phyloP scores from a whole-genome alignment of 1,140 invertebrate species.

The Drosophila arawakana region DNA sequence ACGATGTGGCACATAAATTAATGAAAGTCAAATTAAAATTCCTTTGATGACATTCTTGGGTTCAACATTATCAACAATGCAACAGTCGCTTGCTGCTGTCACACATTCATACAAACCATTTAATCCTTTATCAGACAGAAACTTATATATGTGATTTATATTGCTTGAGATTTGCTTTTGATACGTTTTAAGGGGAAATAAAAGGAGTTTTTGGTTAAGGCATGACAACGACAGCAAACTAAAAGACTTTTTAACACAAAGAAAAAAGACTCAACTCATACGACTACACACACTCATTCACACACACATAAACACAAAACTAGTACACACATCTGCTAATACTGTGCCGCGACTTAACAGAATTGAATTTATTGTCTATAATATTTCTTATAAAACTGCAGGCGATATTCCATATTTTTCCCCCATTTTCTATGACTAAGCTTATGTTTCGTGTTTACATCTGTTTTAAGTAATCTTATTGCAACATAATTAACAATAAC shows the following conservation, averaged over 20 bases:
- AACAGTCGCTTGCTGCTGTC: conserved; percentile 16
- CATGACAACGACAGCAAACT: conserved; percentile 18
- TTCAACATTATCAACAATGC: conserved; percentile 11
- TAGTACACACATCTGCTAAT: conserved; percentile 34
- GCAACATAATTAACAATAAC: conserved; percentile 28
- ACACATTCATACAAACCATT: conserved; percentile 7
- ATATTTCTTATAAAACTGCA: conserved; percentile 12
- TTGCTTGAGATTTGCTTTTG: conserved; percentile 18
- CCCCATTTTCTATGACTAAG: conserved; percentile 66
- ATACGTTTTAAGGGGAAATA: neutral
- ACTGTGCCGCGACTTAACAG: conserved; percentile 34
- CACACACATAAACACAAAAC: conserved; percentile 8
- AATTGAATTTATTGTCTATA: conserved; percentile 15
- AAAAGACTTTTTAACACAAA: conserved; percentile 28
- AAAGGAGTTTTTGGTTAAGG: neutral
- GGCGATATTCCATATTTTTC: conserved; percentile 23
- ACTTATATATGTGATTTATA: conserved; percentile 28
- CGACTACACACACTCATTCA: conserved; percentile 19
- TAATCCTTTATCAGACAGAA: conserved; percentile 26
- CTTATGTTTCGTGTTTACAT: conserved; percentile 70
- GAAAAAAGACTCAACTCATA: conserved; percentile 16
- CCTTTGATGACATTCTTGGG: conserved; percentile 41
- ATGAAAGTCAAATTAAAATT: conserved; percentile 78
- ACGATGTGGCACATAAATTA: conserved; percentile 62
- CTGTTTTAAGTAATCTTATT: conserved; percentile 69